Evolutionary conservation across 2,888 invertebrate genomes (phyloP), one percentile per base, ranked within the genome.

Genomic region (Tinea semifulvella): DNA sequence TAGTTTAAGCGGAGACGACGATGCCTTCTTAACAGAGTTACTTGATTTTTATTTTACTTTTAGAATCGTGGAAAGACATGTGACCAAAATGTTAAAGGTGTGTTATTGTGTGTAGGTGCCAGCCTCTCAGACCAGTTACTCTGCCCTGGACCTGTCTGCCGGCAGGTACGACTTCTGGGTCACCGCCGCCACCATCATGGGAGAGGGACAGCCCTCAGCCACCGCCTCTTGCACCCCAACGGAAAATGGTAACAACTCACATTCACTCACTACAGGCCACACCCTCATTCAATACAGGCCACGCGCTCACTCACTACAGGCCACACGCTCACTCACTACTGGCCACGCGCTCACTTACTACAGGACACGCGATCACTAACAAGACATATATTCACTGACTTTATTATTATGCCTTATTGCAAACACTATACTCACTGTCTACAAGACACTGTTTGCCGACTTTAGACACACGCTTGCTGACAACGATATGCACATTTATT

Each of bases 151-250:
- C 53, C 73, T 97, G 56, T 91, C 91, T 61, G 88, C 90, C 52
- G 87, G 90, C 50, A 89, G 92, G 47, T 96, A 95, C 63, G 93
- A 94, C 69, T 96, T 96, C 77, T 94, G 94, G 91, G 95, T 96
- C 1, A 94, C 95, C 3, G 96, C 96, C 28, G 94, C 92, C 49
- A 97, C 96, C 1, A 91, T 91, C 53, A 94, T 96, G 61, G 96
- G 96, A 1, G 96, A 96, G 83, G 96, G 97, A 31, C 92, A 93
- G 65, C 88, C 91, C 46, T 96, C 96, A 46, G 91, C 92, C 59
- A 91, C 91, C 50, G 93, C 94, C 42, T 88, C 89, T 3, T 89
- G 94, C 55, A 90, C 92, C 60, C 93, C 95, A 16, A 92, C 89
- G 53, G 86, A 86, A 49, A 87, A 89, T 83, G 91, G 92, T 91